Conservation (phyloP, 2,797 vertebrate species). For the Aplochiton taeniatus region DNA sequence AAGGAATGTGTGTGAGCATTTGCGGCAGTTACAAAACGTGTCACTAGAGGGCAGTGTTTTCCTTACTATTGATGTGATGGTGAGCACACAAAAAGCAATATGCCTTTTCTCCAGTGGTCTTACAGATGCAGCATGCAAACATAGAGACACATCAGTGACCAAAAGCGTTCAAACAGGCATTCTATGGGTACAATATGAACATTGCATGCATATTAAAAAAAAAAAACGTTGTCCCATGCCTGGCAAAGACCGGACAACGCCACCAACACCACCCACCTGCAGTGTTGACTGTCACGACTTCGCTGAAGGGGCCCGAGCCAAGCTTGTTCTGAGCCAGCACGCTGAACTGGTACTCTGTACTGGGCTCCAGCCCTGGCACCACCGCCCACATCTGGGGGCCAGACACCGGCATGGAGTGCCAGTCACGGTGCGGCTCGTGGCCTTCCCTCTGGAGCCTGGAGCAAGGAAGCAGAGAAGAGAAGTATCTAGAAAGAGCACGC, state of each 20-base stretch:
- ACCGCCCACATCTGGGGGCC: conserved; percentile 89
- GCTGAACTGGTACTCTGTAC: conserved; percentile 99
- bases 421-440: conserved; percentile 92
- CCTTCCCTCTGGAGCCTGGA: conserved; percentile 93
- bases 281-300: conserved; percentile 99
- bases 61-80: not conserved
- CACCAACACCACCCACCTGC: conserved; percentile 79
- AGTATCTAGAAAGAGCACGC: not conserved
- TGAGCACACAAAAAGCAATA: conserved; percentile 10
- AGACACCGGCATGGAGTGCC: conserved; percentile 95
- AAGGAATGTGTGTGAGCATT: not conserved
- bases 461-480: conserved; percentile 25
- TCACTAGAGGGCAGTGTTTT: conserved; percentile 52
- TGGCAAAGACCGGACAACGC: not conserved
- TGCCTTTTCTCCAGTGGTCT: conserved; percentile 2
- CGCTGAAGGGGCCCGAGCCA: conserved; percentile 98
- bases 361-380: conserved; percentile 91
- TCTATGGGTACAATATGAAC: not conserved
- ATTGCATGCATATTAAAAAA: not conserved
- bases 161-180: no score
- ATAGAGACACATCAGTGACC: not conserved
- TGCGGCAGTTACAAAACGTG: not conserved
- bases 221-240: not conserved
- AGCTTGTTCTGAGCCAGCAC: conserved; percentile 99
- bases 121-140: not conserved